phyloP scores from a whole-genome alignment of 2,797 vertebrate genomes.

The Cyclura pinguis region DNA sequence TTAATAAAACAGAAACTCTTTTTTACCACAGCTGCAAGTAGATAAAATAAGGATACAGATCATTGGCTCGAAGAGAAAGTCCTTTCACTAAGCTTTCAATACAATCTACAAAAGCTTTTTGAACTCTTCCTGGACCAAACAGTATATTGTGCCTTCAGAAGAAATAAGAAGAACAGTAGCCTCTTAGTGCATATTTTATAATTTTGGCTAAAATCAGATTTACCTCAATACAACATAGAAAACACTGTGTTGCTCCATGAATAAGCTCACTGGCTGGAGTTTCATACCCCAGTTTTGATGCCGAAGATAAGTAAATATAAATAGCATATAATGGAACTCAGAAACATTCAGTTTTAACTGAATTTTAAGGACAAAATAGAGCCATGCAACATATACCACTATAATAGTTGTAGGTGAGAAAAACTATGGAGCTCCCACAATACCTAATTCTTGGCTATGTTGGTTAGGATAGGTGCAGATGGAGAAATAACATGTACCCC shows the following conservation, averaged over 20 bases:
- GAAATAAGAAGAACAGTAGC: constrained; percentile 59
- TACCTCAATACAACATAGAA: constrained; percentile 45
- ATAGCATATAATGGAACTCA: background rate
- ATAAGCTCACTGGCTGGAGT: constrained; percentile 42
- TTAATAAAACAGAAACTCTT: constrained; percentile 56
- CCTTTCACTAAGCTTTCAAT: constrained; percentile 62
- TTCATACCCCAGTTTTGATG: constrained; percentile 36
- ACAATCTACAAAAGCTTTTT: constrained; percentile 68
- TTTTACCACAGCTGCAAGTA: constrained; percentile 69
- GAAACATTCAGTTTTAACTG: background rate
- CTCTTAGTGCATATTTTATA: constrained; percentile 52
- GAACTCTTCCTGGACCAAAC: constrained; percentile 60
- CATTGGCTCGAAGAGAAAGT: constrained; percentile 14
- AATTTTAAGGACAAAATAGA: background rate
- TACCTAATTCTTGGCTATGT: background rate
- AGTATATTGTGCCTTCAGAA: constrained; percentile 52
- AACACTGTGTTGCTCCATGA: constrained; percentile 50
- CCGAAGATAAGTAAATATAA: constrained; percentile 2
- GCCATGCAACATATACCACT: background rate
- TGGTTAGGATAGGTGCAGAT: background rate
- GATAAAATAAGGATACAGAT: constrained; percentile 62
- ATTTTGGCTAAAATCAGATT: constrained; percentile 57
- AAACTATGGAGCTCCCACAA: background rate
- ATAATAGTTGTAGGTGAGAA: background rate
- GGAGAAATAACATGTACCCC: background rate